A percentile compares a stretch with the other conserved stretches of the same genome.
These are phyloP conservation scores for Vimba vimba DNA, from an alignment of 2,113 vertebrate species.

Conservation along the genomic window DNA sequence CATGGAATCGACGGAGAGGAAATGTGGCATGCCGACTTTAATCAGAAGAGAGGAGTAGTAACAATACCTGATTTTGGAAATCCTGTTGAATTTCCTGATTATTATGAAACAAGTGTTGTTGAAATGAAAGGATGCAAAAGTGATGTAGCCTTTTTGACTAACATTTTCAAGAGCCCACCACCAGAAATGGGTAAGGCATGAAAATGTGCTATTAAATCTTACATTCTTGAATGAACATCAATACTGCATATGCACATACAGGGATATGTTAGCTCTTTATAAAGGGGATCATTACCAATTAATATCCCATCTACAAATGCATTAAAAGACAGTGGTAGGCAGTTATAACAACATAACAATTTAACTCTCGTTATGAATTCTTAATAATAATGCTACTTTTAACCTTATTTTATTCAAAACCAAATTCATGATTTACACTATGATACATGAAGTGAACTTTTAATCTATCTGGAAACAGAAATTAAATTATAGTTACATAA, in stretches of 20 bases:
- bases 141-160: not conserved
- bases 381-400: not conserved
- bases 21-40: conserved; percentile 6
- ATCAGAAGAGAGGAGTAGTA: not conserved
- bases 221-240: too few species aligned
- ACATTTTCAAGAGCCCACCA: conserved; percentile 32
- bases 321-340: not conserved
- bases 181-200: conserved; percentile 42
- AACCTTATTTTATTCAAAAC: not conserved
- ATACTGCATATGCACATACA: not conserved
- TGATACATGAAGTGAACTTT: not conserved
- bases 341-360: not conserved
- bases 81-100: not conserved
- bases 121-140: not conserved
- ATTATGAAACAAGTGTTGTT: not conserved
- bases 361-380: not conserved
- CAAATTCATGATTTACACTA: not conserved
- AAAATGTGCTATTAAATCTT: not conserved
- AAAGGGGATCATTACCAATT: not conserved
- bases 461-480: not conserved
- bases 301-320: not conserved
- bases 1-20: conserved; percentile 7
- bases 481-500: not conserved
- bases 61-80: conserved; percentile 2
- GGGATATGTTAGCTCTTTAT: not conserved